Evolutionary conservation across 1,140 invertebrate genomes (phyloP).

Genomic region (Drosophila chauvacae): DNA sequence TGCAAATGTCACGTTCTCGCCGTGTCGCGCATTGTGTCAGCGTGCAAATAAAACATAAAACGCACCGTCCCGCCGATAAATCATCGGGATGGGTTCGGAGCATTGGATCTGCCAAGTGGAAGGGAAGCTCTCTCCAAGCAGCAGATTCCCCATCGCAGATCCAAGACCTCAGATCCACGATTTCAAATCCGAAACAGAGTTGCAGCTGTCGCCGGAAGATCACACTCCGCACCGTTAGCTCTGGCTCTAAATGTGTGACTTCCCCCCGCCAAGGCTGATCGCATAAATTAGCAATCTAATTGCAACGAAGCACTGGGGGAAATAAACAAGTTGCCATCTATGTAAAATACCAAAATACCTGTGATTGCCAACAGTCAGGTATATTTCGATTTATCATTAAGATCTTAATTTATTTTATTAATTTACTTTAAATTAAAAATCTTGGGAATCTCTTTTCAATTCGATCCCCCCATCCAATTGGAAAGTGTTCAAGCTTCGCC

Average conservation of each 20-base stretch:
- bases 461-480: no score
- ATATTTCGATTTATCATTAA: no score
- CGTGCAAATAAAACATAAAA: constrained; percentile 79
- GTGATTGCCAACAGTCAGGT: no score
- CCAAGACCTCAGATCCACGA: background rate
- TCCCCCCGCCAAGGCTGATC: constrained; percentile 30
- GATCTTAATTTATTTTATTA: no score
- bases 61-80: constrained; percentile 71
- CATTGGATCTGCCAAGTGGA: constrained; percentile 29
- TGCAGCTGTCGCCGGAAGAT: constrained; percentile 50
- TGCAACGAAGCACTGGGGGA: constrained; percentile 32
- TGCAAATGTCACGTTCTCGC: constrained; percentile 70
- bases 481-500: no score
- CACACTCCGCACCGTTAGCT: constrained; percentile 33
- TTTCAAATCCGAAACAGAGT: constrained; percentile 17
- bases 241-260: constrained; percentile 7
- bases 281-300: constrained; percentile 82
- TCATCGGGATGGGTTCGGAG: constrained; percentile 55
- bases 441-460: no score
- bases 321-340: background rate
- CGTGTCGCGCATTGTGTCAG: constrained; percentile 68
- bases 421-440: no score
- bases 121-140: constrained; percentile 1
- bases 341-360: background rate
- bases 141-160: constrained; percentile 3